A percentile compares a stretch with the other conserved stretches of the same genome.
phyloP scores from a whole-genome alignment of 2,888 invertebrate species.

The Azorinus chamasolen region DNA sequence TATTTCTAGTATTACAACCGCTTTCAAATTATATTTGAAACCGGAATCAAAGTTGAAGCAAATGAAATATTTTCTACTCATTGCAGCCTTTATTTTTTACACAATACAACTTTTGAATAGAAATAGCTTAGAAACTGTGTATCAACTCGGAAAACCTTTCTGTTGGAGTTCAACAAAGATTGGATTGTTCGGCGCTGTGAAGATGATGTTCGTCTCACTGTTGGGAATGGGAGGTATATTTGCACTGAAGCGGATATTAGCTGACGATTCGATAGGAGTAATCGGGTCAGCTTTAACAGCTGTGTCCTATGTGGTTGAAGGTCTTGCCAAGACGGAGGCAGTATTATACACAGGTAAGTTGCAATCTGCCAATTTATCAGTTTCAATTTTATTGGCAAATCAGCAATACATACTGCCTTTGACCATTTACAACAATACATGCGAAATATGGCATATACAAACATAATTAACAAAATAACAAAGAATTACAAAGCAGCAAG shows the following conservation, averaged over 20 bases:
- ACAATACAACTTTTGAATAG: slow-evolving; percentile 34
- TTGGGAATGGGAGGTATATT: slow-evolving; percentile 51
- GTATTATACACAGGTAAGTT: slow-evolving; percentile 64
- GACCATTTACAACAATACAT: no score
- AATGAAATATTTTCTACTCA: slow-evolving; percentile 40
- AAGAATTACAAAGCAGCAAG: no score
- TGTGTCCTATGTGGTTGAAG: slow-evolving; percentile 55
- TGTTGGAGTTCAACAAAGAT: slow-evolving; percentile 69
- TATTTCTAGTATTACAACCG: no score
- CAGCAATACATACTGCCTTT: no score
- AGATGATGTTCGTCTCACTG: slow-evolving; percentile 25
- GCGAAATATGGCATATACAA: no score
- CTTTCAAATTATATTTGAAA: no score
- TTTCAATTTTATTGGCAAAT: no score
- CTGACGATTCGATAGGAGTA: slow-evolving; percentile 59
- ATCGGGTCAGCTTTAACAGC: slow-evolving; percentile 38
- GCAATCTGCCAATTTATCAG: no score
- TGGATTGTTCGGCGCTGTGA: slow-evolving; percentile 58
- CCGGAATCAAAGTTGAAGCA: no score
- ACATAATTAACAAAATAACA: no score
- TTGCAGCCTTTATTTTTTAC: slow-evolving; percentile 45
- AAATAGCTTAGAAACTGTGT: slow-evolving; percentile 61
- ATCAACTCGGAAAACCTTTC: slow-evolving; percentile 67
- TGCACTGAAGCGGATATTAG: slow-evolving; percentile 53
- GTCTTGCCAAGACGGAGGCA: slow-evolving; percentile 51